Percentiles rank a stretch among this genome's conserved stretches.
Evolutionary conservation across 2,113 vertebrate species (phyloP).

Genomic region (Sclerurus mexicanus): DNA sequence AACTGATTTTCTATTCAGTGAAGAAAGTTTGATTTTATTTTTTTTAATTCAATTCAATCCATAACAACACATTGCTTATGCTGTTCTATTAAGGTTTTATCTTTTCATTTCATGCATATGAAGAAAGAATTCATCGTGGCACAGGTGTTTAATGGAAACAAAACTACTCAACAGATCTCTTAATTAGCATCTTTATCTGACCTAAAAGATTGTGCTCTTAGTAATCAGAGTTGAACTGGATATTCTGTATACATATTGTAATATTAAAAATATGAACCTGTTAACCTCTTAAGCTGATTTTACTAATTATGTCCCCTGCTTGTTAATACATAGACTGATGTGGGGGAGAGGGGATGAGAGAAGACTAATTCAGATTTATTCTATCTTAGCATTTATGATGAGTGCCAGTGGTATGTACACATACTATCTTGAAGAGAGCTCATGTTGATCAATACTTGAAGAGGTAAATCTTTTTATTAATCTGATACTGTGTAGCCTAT

Average conservation of each 20-base stretch:
- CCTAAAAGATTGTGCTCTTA: not conserved
- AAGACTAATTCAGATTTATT: not conserved
- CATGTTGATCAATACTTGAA: not conserved
- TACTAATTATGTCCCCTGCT: not conserved
- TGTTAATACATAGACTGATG: not conserved
- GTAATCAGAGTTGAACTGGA: not conserved
- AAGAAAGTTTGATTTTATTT: accelerated
- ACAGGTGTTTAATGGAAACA: not conserved
- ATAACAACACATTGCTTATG: not conserved
- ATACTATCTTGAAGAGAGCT: not conserved
- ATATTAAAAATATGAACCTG: not conserved
- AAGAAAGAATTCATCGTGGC: not conserved
- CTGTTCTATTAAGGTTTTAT: not conserved
- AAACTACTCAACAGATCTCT: not conserved
- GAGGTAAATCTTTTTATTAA: not conserved
- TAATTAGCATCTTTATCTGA: not conserved
- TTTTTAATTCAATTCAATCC: not conserved
- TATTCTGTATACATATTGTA: not conserved
- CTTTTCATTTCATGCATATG: not conserved
- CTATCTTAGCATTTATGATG: not conserved
- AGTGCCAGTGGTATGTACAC: not conserved
- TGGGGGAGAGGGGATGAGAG: accelerated
- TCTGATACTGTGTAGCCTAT: not conserved
- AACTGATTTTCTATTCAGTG: not conserved
- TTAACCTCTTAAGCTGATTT: not conserved